Evolutionary conservation across 2,113 vertebrate species (phyloP).

Genomic region (Lepidothrix coronata): DNA sequence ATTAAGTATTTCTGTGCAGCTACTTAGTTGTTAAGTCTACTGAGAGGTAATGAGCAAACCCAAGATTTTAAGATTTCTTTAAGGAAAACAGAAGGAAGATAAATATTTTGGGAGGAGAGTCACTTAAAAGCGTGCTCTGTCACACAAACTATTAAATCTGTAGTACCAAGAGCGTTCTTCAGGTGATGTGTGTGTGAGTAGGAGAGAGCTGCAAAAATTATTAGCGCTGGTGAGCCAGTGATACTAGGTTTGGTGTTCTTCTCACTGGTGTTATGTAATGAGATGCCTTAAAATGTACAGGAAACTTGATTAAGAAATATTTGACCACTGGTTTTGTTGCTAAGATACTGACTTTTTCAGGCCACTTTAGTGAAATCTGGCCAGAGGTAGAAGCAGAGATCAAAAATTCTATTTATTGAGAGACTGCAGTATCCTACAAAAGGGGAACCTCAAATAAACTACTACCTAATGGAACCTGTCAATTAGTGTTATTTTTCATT

Average conservation of each 20-base stretch:
- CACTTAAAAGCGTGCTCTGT: neutral
- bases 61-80: neutral
- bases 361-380: neutral
- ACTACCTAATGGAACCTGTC: conserved; percentile 72
- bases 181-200: neutral
- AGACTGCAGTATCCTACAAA: conserved; percentile 41
- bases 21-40: neutral
- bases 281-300: neutral
- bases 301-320: neutral
- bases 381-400: neutral
- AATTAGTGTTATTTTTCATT: conserved; percentile 77
- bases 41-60: neutral
- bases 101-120: fast-evolving
- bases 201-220: neutral
- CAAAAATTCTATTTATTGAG: neutral
- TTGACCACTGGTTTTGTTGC: neutral
- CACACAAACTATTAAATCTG: neutral
- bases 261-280: neutral
- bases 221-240: neutral
- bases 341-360: neutral
- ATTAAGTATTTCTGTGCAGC: neutral
- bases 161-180: neutral
- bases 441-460: conserved; percentile 62
- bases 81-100: neutral
- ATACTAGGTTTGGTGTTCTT: neutral